Evolutionary conservation across 2,113 vertebrate species (phyloP).

Genomic region (Centropristis striata): DNA sequence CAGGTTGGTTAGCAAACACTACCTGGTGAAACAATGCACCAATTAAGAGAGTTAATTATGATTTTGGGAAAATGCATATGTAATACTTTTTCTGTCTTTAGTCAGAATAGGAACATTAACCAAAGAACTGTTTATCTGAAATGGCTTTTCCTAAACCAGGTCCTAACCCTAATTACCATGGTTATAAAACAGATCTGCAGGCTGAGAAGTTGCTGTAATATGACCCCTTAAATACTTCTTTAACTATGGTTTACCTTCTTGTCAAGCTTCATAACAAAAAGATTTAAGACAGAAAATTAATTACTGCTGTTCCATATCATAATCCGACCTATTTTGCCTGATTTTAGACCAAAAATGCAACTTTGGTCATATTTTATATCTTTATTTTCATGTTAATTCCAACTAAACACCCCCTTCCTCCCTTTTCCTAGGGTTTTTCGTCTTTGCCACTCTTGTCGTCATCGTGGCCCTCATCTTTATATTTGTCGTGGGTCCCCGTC

Average conservation of each 20-base stretch:
- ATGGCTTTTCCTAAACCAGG: no score
- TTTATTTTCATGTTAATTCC: background rate
- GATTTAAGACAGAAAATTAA: no score
- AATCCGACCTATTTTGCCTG: background rate
- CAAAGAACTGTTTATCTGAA: no score
- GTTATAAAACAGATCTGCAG: no score
- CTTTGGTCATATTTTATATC: background rate
- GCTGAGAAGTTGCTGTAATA: no score
- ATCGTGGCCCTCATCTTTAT: slow-evolving; percentile 95
- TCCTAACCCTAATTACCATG: no score
- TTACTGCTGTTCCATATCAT: background rate
- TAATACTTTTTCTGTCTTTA: no score
- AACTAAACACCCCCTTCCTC: accelerated
- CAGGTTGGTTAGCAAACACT: no score
- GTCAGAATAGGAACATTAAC: no score
- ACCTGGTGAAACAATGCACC: no score
- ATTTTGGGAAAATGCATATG: no score
- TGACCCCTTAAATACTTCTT: background rate
- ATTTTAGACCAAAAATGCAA: background rate
- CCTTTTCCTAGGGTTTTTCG: slow-evolving; percentile 87
- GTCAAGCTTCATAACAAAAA: background rate
- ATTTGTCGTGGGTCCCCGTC: slow-evolving; percentile 93
- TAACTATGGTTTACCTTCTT: background rate
- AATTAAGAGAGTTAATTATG: no score
- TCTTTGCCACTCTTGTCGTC: slow-evolving; percentile 93